Conservation (phyloP, 2,888 invertebrate genomes). For the Drosophila diplacantha region DNA sequence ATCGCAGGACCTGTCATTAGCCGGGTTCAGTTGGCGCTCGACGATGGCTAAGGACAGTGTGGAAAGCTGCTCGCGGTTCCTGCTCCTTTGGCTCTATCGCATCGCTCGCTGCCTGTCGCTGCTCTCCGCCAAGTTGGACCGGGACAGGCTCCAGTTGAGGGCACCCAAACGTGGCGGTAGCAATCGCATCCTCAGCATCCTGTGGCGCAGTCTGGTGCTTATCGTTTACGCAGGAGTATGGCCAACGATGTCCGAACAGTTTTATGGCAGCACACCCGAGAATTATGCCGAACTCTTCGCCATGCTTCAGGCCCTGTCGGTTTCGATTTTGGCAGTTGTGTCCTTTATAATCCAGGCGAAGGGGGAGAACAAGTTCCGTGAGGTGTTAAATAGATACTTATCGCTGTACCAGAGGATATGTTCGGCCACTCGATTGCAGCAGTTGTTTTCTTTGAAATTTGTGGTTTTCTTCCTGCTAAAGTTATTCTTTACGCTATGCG, state of each 20-base stretch:
- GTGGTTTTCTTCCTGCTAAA: constrained; percentile 49
- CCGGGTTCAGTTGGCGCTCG: constrained; percentile 42
- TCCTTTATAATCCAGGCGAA: constrained; percentile 58
- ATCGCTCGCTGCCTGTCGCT: constrained; percentile 56
- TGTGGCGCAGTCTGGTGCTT: constrained; percentile 53
- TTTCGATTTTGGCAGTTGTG: constrained; percentile 55
- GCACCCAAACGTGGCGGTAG: constrained; percentile 30
- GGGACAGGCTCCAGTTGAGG: constrained; percentile 35
- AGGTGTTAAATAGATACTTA: constrained; percentile 60
- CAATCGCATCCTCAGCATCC: constrained; percentile 31
- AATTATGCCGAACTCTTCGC: constrained; percentile 54
- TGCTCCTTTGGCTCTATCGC: constrained; percentile 52
- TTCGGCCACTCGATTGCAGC: constrained; percentile 16
- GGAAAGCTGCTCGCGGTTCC: constrained; percentile 48
- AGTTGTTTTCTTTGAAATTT: constrained; percentile 55
- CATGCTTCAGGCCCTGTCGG: constrained; percentile 52
- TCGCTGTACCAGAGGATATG: constrained; percentile 49
- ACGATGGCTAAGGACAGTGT: constrained; percentile 39
- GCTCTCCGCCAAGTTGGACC: constrained; percentile 49
- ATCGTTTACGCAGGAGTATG: constrained; percentile 48
- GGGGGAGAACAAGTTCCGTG: constrained; percentile 40
- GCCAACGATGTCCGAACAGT: constrained; percentile 38
- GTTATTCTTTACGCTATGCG: constrained; percentile 51
- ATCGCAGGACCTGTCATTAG: constrained; percentile 38
- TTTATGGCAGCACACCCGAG: constrained; percentile 1